Conservation (phyloP, 2,888 invertebrate species). For the Habroteleia sp. region DNA sequence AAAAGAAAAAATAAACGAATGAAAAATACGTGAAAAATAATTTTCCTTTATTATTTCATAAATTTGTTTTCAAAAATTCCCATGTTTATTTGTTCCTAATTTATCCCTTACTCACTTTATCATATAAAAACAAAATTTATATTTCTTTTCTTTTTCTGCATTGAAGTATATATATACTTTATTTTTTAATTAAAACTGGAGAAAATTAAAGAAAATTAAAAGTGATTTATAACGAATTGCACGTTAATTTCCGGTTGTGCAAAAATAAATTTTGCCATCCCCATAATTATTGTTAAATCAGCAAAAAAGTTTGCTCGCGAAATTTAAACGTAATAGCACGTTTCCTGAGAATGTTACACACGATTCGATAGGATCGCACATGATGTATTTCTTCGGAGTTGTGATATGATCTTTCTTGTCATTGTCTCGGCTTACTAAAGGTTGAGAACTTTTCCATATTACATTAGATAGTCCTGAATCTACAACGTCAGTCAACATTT, state of each 20-base stretch:
- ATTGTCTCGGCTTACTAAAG: constrained; percentile 31
- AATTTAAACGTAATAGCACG: constrained; percentile 36
- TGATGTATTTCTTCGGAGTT: constrained; percentile 30
- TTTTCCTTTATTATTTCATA: too few species aligned
- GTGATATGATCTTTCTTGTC: constrained; percentile 45
- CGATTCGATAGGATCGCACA: constrained; percentile 21
- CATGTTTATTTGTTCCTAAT: too few species aligned
- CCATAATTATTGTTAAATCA: constrained; percentile 31
- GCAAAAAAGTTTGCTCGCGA: constrained; percentile 14
- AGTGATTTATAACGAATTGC: constrained; percentile 10
- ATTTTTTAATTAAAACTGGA: too few species aligned
- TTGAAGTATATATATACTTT: too few species aligned
- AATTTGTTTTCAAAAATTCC: too few species aligned
- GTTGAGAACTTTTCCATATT: constrained; percentile 50
- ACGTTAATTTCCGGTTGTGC: constrained; percentile 10
- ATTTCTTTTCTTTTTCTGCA: not conserved
- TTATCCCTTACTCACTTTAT: too few species aligned
- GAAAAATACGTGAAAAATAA: too few species aligned
- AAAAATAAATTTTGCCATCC: constrained; percentile 28
- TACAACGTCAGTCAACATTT: constrained; percentile 17
- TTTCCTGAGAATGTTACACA: constrained; percentile 40
- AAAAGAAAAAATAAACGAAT: too few species aligned
- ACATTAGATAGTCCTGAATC: constrained; percentile 29
- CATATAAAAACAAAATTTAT: too few species aligned
- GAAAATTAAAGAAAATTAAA: not conserved